Evolutionary conservation across 53 echinoderm and acorn worm species (phyloP), one percentile per base, ranked within the genome.

Genomic region (Holothuria leucospilota): DNA sequence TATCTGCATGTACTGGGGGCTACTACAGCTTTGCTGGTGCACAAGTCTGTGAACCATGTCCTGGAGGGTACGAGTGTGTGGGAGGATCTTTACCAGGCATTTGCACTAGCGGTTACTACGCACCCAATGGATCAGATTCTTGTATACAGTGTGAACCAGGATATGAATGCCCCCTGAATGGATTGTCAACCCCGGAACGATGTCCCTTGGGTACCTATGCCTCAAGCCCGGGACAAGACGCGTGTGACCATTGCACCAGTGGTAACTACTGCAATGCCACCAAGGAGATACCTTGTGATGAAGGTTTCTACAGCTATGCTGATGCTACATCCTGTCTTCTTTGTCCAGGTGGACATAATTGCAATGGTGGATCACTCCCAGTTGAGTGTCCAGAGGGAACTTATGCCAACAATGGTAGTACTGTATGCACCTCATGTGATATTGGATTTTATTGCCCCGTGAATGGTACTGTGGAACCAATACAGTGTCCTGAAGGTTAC

Each of bases 301-400:
- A 65, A 28, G 97, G 97, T 28, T 95, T 82, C 39, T 95, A 93
- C 89, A 97, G 97, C 64, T 84, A 90, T 16, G 88, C 90, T 21
- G 84, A 75, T 20, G 90, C 93, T 11, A 95, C 92, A 14, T 85
- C 86, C 49, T 97, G 97, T 82, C 82, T 68, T 25, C 27, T 84
- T 5, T 97, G 97, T 87, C 95, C 93, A 15, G 93, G 91, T 60
- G 97, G 97, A 2, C 89, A 87, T 77, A 66, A 72, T 12, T 97
- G 97, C 74, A 12, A 91, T 42, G 90, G 90, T 84, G 81, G 72
- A n/a, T 46, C 59, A 23, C 23, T 71, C 51, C 72, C 69, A 2
- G 66, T 25, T 25, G 78, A 65, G 38, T 96, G 96, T 56, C 28
- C n/a, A 14, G 82, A 91, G 40, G 94, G 96, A 2, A 79, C 18